phyloP scores from a whole-genome alignment of 2,888 invertebrate species.

The Agriopis leucophaearia region DNA sequence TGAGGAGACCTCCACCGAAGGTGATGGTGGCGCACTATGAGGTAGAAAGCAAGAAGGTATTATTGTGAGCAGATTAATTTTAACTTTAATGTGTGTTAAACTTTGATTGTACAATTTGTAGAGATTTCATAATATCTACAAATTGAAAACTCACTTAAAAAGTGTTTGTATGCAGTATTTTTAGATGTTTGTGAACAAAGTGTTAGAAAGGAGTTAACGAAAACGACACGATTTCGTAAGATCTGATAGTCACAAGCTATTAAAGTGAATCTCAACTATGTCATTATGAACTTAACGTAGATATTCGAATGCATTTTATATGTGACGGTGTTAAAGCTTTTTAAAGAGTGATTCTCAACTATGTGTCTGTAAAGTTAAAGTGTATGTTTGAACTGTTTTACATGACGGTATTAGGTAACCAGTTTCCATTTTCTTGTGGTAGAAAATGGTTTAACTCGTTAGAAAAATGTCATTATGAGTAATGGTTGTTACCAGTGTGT shows the following conservation, averaged over 20 bases:
- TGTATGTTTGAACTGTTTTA: constrained; percentile 37
- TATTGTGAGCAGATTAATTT: constrained; percentile 53
- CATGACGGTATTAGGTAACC: constrained; percentile 28
- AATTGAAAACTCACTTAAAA: background rate
- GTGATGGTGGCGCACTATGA: constrained; percentile 62
- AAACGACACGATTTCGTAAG: constrained; percentile 29
- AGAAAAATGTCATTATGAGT: constrained; percentile 25
- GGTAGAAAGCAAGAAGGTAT: constrained; percentile 75
- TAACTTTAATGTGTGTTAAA: background rate
- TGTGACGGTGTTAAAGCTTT: constrained; percentile 20
- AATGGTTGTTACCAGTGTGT: constrained; percentile 32
- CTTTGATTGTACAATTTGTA: background rate
- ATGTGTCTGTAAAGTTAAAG: constrained; percentile 26
- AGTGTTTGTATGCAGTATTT: constrained; percentile 18
- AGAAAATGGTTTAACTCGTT: constrained; percentile 43
- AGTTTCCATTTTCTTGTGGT: constrained; percentile 44
- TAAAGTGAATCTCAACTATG: constrained; percentile 41
- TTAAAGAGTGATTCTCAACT: too few relatives aligned
- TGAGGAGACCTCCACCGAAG: constrained; percentile 59
- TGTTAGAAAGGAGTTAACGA: constrained; percentile 13
- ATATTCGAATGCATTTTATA: constrained; percentile 38
- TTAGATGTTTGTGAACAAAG: constrained; percentile 3
- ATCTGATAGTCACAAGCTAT: constrained; percentile 23
- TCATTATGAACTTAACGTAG: constrained; percentile 27
- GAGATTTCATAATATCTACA: background rate